Percentiles rank a stretch among this genome's conserved stretches.
Evolutionary conservation across 2,888 invertebrate species (phyloP).

Genomic region (Geotrupes spiniger): DNA sequence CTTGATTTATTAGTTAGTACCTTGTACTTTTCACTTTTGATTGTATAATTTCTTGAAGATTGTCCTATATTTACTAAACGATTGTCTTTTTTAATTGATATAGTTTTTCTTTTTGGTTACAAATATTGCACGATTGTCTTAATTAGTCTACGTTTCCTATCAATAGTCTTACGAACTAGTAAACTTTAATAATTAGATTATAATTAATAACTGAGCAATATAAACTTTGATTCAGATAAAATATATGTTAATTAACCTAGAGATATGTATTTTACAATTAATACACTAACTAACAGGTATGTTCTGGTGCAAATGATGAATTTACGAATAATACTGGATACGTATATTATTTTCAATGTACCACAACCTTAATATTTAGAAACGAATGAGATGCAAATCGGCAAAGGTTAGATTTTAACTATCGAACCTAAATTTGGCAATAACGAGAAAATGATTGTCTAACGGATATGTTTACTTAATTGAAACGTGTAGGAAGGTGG

Average conservation of each 20-base stretch:
- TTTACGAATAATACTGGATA: slow-evolving; percentile 18
- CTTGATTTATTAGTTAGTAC: no score
- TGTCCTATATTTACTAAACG: slow-evolving; percentile 11
- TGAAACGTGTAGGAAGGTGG: slow-evolving; percentile 46
- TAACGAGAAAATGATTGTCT: slow-evolving; percentile 27
- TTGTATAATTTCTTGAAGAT: slow-evolving; percentile 10
- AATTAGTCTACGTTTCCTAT: slow-evolving; percentile 1
- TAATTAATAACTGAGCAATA: slow-evolving; percentile 37
- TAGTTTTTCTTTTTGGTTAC: slow-evolving; percentile 33
- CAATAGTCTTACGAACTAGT: slow-evolving; percentile 10
- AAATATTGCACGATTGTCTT: slow-evolving; percentile 47
- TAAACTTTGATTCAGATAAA: slow-evolving; percentile 34
- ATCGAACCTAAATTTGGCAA: slow-evolving; percentile 1
- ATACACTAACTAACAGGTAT: slow-evolving; percentile 32
- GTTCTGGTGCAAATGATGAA: slow-evolving; percentile 20
- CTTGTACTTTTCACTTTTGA: slow-evolving; percentile 3
- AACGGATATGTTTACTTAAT: slow-evolving; percentile 40
- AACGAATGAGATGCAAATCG: neutral
- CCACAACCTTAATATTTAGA: slow-evolving; percentile 14
- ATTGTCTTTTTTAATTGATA: slow-evolving; percentile 28
- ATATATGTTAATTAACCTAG: slow-evolving; percentile 37
- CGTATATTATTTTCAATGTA: slow-evolving; percentile 21
- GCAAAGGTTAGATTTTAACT: neutral
- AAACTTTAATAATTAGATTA: slow-evolving; percentile 17
- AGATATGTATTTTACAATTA: slow-evolving; percentile 35